These are phyloP conservation scores for Corythaixoides concolor DNA, from an alignment of 2,113 vertebrate genomes.

Conservation along the genomic window DNA sequence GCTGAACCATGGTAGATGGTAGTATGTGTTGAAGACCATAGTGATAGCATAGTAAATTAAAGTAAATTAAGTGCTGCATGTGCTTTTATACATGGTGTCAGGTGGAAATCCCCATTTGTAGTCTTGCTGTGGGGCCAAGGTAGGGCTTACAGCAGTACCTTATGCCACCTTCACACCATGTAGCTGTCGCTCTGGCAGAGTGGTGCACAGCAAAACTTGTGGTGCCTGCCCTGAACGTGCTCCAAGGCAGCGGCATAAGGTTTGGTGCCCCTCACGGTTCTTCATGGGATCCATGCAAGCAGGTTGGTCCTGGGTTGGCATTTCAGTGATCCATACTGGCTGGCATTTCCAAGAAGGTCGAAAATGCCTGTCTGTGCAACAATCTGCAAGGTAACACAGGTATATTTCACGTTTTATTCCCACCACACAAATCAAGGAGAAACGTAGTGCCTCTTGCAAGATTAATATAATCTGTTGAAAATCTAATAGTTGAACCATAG, in stretches of 20 bases:
- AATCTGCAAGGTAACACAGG: neutral
- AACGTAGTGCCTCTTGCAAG: neutral
- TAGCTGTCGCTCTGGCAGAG: neutral
- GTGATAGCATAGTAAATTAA: neutral
- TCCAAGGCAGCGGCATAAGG: neutral
- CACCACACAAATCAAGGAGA: neutral
- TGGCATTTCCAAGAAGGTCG: neutral
- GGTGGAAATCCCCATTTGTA: neutral
- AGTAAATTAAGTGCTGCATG: neutral
- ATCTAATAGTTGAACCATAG: neutral
- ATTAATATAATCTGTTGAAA: neutral
- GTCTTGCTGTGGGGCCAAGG: neutral
- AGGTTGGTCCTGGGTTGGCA: neutral
- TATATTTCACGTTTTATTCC: neutral
- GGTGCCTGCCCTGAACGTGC: neutral
- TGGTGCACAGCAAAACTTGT: neutral
- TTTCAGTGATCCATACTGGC: neutral
- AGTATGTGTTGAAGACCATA: neutral
- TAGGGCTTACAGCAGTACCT: neutral
- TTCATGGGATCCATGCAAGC: neutral
- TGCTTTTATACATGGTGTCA: neutral
- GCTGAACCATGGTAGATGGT: neutral
- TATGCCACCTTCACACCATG: accelerated
- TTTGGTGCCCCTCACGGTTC: neutral
- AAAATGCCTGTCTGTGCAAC: neutral